These are phyloP conservation scores for Asbolus verrucosus DNA, from an alignment of 1,140 invertebrate genomes.

Conservation along the genomic window DNA sequence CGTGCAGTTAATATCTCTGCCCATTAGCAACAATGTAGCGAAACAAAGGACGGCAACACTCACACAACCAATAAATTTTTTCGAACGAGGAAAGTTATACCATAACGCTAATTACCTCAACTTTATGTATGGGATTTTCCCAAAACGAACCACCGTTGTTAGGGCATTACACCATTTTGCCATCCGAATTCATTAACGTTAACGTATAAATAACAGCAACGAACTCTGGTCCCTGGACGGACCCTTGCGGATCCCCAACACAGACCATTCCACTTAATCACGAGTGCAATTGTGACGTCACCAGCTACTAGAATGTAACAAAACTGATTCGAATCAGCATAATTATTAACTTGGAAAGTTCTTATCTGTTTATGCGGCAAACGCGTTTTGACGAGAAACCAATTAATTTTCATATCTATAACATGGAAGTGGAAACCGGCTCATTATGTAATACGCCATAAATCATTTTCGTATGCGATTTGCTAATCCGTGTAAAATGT, in stretches of 20 bases:
- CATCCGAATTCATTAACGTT: too few species aligned
- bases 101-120: too few species aligned
- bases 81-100: too few species aligned
- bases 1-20: background rate
- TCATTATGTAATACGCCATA: slow-evolving; percentile 26
- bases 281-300: too few species aligned
- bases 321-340: background rate
- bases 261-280: too few species aligned
- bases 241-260: too few species aligned
- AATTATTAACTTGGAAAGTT: background rate
- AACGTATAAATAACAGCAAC: too few species aligned
- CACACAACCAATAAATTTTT: too few species aligned
- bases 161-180: too few species aligned
- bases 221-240: too few species aligned
- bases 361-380: background rate
- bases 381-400: slow-evolving; percentile 12
- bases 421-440: slow-evolving; percentile 16
- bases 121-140: too few species aligned
- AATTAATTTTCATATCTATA: slow-evolving; percentile 32
- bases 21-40: slow-evolving; percentile 32
- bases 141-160: too few species aligned
- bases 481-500: slow-evolving; percentile 26
- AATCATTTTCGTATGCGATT: slow-evolving; percentile 16
- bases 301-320: background rate
- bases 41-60: background rate